phyloP scores from a whole-genome alignment of 2,797 vertebrate species.

The Spondyliosoma cantharus region DNA sequence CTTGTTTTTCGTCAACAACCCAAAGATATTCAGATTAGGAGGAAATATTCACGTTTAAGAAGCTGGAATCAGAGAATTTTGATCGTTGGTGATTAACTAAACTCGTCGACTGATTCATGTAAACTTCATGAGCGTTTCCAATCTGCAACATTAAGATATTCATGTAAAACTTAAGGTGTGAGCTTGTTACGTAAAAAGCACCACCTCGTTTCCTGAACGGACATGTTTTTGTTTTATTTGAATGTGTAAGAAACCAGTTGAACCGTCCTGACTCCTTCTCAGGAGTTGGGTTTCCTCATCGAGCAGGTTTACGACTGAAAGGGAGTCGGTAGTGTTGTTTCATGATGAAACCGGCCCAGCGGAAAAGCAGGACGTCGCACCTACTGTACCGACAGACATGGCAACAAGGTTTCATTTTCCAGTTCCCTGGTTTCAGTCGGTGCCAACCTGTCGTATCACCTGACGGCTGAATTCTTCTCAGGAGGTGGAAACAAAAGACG shows the following conservation, averaged over 20 bases:
- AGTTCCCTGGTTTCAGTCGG: constrained; percentile 34
- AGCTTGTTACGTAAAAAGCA: constrained; percentile 1
- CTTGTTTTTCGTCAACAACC: too few relatives aligned
- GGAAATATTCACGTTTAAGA: too few relatives aligned
- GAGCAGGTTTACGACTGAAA: constrained; percentile 67
- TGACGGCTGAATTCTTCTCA: constrained; percentile 13
- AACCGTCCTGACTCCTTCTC: constrained; percentile 37
- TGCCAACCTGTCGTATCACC: constrained; percentile 31
- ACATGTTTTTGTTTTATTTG: neutral
- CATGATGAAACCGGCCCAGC: constrained; percentile 54
- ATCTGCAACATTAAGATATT: neutral
- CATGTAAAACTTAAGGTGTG: neutral
- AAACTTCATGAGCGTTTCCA: neutral
- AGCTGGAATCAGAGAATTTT: too few relatives aligned
- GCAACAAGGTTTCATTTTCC: constrained; percentile 37
- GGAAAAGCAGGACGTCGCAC: constrained; percentile 54
- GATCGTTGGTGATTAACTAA: too few relatives aligned
- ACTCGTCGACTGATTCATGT: neutral
- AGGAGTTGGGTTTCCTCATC: constrained; percentile 49
- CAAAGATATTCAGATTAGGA: too few relatives aligned
- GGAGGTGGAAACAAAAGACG: neutral
- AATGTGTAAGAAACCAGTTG: constrained; percentile 64
- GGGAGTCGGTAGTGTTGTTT: constrained; percentile 36
- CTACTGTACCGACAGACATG: constrained; percentile 44
- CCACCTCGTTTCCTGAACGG: neutral